A percentile compares a stretch with the other conserved stretches of the same genome.
Conservation (phyloP, 2,113 vertebrate genomes). For the Toxostoma redivivum region DNA sequence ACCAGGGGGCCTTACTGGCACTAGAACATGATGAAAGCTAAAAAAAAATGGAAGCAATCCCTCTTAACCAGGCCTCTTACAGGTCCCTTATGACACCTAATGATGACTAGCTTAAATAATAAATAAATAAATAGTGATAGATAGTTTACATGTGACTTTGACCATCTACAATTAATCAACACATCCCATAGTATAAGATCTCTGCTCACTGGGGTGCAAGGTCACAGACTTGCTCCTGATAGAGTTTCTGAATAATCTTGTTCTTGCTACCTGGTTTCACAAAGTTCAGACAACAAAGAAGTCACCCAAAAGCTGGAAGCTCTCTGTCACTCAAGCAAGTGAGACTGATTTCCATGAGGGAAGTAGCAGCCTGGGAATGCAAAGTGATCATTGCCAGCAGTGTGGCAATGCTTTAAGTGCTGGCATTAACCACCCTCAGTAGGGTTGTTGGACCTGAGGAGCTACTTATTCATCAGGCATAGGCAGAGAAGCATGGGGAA, state of each 20-base stretch:
- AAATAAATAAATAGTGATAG: not conserved
- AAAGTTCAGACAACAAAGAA: not conserved
- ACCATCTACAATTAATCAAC: constrained; percentile 42
- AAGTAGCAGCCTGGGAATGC: not conserved
- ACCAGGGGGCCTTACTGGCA: not conserved
- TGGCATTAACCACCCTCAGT: not conserved
- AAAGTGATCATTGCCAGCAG: not conserved
- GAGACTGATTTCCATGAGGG: not conserved
- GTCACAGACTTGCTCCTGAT: not conserved
- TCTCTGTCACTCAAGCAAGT: not conserved
- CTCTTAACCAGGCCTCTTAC: not conserved
- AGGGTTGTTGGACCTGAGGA: not conserved
- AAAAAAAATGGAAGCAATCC: not conserved
- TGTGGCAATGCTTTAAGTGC: not conserved
- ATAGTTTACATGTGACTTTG: constrained; percentile 8
- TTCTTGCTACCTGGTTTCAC: not conserved
- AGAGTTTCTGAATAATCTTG: not conserved
- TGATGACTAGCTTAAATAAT: not conserved
- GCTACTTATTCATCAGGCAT: not conserved
- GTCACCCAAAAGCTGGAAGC: not conserved
- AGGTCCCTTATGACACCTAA: constrained; percentile 19
- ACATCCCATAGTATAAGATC: not conserved
- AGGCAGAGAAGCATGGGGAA: not conserved
- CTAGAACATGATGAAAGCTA: not conserved
- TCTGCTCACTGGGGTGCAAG: not conserved